Conservation (phyloP, 2,113 vertebrate species). For the Petrocephalus zakoni region DNA sequence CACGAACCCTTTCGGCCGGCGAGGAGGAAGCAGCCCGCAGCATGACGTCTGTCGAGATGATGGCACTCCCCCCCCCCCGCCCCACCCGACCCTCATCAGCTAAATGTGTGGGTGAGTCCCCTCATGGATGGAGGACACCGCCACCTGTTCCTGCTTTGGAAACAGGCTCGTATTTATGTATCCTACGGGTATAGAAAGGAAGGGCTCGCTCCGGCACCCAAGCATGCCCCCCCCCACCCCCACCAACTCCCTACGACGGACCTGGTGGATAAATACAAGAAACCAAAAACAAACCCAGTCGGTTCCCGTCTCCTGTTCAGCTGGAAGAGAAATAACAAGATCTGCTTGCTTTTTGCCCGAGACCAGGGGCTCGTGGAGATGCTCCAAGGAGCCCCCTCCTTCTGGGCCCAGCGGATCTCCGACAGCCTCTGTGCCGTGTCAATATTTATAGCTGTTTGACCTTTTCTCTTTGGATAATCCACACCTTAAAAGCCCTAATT, state of each 20-base stretch:
- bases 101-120: background rate
- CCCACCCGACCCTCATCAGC: background rate
- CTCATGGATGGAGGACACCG: too few species aligned
- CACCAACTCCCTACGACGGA: background rate
- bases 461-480: conserved; percentile 97
- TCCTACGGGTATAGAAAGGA: background rate
- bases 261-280: background rate
- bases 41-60: background rate
- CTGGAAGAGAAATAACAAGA: background rate
- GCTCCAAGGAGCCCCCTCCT: background rate
- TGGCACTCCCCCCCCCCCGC: background rate
- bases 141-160: background rate
- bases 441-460: conserved; percentile 91
- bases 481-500: conserved; percentile 98
- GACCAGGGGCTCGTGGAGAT: background rate
- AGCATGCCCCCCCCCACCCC: background rate
- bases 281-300: background rate
- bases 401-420: conserved; percentile 51
- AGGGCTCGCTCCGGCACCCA: background rate
- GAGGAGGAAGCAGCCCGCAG: background rate
- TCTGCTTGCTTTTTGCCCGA: background rate
- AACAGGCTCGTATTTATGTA: background rate
- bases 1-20: background rate
- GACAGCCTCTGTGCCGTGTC: conserved; percentile 74
- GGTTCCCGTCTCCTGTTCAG: background rate